These are phyloP conservation scores for Zaprionus ornatus DNA, from an alignment of 1,140 invertebrate species.

Conservation along the genomic window DNA sequence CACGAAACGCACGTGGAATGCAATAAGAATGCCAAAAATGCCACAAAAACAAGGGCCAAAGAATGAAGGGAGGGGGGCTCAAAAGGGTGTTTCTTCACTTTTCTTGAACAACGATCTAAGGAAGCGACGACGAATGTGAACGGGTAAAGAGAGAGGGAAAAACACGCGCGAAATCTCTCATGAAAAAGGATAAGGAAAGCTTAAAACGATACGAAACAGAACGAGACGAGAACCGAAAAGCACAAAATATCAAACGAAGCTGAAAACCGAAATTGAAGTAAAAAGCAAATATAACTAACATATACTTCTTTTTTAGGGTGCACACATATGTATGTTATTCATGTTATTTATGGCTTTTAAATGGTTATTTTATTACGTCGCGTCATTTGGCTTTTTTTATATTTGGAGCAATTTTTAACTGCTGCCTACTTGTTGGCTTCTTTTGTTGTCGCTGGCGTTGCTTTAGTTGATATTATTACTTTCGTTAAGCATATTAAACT, in stretches of 20 bases:
- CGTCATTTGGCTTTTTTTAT: slow-evolving; percentile 16
- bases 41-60: slow-evolving; percentile 10
- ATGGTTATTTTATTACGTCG: slow-evolving; percentile 1
- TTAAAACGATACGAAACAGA: slow-evolving; percentile 14
- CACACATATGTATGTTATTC: not conserved
- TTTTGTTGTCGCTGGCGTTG: not conserved
- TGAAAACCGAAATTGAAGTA: slow-evolving; percentile 16
- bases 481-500: slow-evolving; percentile 36
- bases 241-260: slow-evolving; percentile 16
- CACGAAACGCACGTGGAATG: slow-evolving; percentile 41
- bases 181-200: slow-evolving; percentile 49
- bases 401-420: not conserved
- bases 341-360: slow-evolving; percentile 9
- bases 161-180: slow-evolving; percentile 29
- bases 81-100: slow-evolving; percentile 20
- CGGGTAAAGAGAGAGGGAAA: not conserved
- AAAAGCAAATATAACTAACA: slow-evolving; percentile 23
- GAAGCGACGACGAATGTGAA: slow-evolving; percentile 18
- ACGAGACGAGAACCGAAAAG: slow-evolving; percentile 6
- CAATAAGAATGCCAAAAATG: slow-evolving; percentile 48
- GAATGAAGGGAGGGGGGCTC: not conserved
- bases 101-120: slow-evolving; percentile 8
- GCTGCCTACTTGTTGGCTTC: not conserved
- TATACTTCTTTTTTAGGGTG: not conserved
- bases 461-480: slow-evolving; percentile 8